Percentiles rank a stretch among this genome's conserved stretches.
Conservation (phyloP, 92 coral and sea anemone genomes). For the Pocillopora meandrina region DNA sequence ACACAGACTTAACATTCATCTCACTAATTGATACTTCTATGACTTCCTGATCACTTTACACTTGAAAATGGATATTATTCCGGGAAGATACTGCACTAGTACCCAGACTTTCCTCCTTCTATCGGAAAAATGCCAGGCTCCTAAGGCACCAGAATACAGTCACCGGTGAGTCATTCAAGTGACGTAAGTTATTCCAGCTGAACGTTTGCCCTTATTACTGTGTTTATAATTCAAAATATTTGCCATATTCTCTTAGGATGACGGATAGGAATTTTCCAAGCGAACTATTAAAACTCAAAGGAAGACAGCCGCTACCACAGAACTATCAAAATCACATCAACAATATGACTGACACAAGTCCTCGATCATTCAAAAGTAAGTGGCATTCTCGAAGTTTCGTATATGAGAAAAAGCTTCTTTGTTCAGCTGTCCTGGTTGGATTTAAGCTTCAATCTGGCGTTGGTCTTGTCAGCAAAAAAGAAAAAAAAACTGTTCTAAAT, state of each 20-base stretch:
- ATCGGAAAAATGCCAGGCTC: constrained; percentile 26
- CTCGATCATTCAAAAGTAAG: constrained; percentile 19
- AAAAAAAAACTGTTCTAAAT: no score
- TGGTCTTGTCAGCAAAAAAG: no score
- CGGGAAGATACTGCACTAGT: neutral
- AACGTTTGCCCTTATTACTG: constrained; percentile 1
- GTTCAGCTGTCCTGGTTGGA: neutral
- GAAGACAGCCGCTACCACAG: constrained; percentile 52
- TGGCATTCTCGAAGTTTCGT: neutral
- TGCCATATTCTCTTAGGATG: constrained; percentile 31
- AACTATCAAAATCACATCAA: constrained; percentile 20
- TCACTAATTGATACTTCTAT: no score
- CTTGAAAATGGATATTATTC: no score
- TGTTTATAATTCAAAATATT: neutral
- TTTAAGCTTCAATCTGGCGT: no score
- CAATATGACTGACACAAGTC: constrained; percentile 13
- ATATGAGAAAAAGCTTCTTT: neutral
- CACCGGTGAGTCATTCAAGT: constrained; percentile 24
- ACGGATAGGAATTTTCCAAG: neutral
- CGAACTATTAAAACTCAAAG: constrained; percentile 28
- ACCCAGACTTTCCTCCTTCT: neutral
- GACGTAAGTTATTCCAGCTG: constrained; percentile 31
- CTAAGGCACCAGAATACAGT: neutral
- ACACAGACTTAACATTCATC: no score
- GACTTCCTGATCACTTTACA: no score